phyloP scores from a whole-genome alignment of 2,113 vertebrate species.

The Lepus europaeus region DNA sequence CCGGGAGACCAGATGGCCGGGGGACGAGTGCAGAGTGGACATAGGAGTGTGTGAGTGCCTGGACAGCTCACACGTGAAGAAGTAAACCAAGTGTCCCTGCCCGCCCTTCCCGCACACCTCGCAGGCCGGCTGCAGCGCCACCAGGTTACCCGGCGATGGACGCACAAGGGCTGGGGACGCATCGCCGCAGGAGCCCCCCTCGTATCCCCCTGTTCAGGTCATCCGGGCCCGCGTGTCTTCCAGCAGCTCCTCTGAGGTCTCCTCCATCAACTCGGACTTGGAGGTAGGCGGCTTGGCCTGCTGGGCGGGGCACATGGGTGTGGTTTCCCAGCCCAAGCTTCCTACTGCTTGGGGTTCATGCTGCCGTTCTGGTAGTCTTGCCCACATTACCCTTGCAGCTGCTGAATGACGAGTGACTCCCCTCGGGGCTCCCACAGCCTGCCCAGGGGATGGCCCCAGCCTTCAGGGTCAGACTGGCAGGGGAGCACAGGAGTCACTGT shows the following conservation, averaged over 20 bases:
- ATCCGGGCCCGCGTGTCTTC: slow-evolving; percentile 83
- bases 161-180: not conserved
- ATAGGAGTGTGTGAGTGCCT: not conserved
- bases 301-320: not conserved
- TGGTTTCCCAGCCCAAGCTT: not conserved
- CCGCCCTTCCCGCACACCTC: not conserved
- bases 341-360: not conserved
- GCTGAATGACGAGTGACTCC: not conserved
- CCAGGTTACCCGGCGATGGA: slow-evolving; percentile 80
- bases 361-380: not conserved
- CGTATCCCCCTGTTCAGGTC: slow-evolving; percentile 69
- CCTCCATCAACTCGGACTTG: slow-evolving; percentile 88
- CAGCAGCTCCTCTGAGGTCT: slow-evolving; percentile 85
- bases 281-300: slow-evolving; percentile 85
- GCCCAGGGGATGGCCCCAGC: not conserved
- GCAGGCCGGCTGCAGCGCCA: slow-evolving; percentile 83
- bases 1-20: not conserved
- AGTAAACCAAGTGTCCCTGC: not conserved
- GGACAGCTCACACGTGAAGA: not conserved
- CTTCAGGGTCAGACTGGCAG: not conserved
- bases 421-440: not conserved
- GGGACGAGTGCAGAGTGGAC: not conserved
- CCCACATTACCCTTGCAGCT: not conserved
- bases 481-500: not conserved
- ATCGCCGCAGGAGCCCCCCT: slow-evolving; percentile 57